A percentile compares a stretch with the other conserved stretches of the same genome.
phyloP scores from a whole-genome alignment of 2,888 invertebrate species.

The Belgica antarctica region DNA sequence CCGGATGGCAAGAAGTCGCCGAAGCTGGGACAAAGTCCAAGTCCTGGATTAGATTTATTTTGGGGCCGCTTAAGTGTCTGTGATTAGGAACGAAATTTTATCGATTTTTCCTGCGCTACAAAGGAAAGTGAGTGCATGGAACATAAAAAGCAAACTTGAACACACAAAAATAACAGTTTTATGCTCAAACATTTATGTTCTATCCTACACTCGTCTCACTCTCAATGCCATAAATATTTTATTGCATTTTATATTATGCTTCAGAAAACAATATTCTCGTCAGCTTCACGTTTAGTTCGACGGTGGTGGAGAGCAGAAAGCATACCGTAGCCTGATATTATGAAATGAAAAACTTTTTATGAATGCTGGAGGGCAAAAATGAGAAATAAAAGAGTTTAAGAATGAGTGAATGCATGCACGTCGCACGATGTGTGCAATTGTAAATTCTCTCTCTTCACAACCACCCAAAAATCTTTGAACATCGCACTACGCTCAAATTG shows the following conservation, averaged over 20 bases:
- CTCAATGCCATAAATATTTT: slow-evolving; percentile 39
- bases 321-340: background rate
- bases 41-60: too few species aligned
- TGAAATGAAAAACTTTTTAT: slow-evolving; percentile 22
- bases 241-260: slow-evolving; percentile 42
- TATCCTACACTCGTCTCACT: slow-evolving; percentile 1
- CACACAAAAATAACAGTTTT: slow-evolving; percentile 36
- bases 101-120: background rate
- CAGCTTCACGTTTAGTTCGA: slow-evolving; percentile 12
- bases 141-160: slow-evolving; percentile 23
- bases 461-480: background rate
- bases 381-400: slow-evolving; percentile 35
- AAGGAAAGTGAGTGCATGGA: background rate
- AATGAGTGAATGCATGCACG: background rate
- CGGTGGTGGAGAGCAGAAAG: too few species aligned
- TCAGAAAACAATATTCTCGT: slow-evolving; percentile 44
- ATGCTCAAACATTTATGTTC: slow-evolving; percentile 35
- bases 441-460: background rate
- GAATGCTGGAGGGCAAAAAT: slow-evolving; percentile 21
- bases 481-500: too few species aligned
- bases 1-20: background rate
- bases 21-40: background rate
- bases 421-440: slow-evolving; percentile 15
- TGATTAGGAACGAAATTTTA: background rate
- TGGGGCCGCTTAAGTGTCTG: background rate